A percentile compares a stretch with the other conserved stretches of the same genome.
phyloP scores from a whole-genome alignment of 1,140 invertebrate genomes.

The Drosophila tsacasi region DNA sequence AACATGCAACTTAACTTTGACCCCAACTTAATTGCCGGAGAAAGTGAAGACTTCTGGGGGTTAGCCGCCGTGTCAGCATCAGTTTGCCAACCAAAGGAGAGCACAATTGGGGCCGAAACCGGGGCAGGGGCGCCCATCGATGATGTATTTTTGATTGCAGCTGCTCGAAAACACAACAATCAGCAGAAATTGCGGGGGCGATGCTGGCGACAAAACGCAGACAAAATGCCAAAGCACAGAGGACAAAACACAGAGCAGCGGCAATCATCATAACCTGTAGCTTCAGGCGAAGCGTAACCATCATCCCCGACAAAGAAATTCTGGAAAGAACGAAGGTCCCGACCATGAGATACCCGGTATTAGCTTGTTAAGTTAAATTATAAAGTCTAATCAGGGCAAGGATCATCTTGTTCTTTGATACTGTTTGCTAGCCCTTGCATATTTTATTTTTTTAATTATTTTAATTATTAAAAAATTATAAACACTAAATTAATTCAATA shows the following conservation, averaged over 20 bases:
- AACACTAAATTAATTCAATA: not conserved
- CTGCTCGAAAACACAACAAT: constrained; percentile 63
- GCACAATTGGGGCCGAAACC: constrained; percentile 22
- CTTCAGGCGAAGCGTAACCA: constrained; percentile 64
- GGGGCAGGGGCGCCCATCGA: constrained; percentile 22
- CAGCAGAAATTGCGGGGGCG: constrained; percentile 67
- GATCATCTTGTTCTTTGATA: too few relatives aligned
- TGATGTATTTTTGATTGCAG: constrained; percentile 79
- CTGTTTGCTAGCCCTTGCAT: not conserved
- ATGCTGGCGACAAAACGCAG: constrained; percentile 58
- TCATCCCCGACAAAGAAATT: constrained; percentile 5
- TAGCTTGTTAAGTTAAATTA: too few relatives aligned
- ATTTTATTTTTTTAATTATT: not conserved
- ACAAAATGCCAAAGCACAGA: constrained; percentile 59
- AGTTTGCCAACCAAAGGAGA: constrained; percentile 40
- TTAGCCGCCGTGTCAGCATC: constrained; percentile 68
- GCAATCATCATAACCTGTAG: constrained; percentile 78
- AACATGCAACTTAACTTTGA: constrained; percentile 67
- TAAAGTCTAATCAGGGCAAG: too few relatives aligned
- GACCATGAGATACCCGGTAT: constrained; percentile 9
- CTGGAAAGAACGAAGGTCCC: not conserved
- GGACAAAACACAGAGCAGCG: constrained; percentile 42
- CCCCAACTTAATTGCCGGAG: constrained; percentile 55
- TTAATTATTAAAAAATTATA: too few relatives aligned
- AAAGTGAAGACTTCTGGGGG: constrained; percentile 58